These are phyloP conservation scores for Tiliacea aurago DNA, from an alignment of 2,888 invertebrate genomes.

Conservation along the genomic window DNA sequence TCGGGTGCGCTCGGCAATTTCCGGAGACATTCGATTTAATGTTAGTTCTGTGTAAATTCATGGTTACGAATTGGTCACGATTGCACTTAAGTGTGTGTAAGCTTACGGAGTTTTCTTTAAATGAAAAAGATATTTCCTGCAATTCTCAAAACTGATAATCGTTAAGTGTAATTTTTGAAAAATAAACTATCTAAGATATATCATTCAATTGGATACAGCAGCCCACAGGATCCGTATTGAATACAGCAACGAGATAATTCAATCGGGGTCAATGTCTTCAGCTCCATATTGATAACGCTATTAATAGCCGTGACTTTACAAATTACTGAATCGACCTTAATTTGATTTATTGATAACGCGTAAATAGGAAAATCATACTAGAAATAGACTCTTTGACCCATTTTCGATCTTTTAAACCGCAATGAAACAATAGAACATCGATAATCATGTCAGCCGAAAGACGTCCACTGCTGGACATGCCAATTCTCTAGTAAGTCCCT, in stretches of 20 bases:
- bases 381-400: conserved; percentile 43
- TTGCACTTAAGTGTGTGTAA: conserved; percentile 5
- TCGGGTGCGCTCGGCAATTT: conserved; percentile 42
- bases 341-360: conserved; percentile 45
- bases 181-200: not conserved
- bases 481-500: too few species aligned
- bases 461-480: too few species aligned
- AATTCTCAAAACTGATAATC: not conserved
- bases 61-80: conserved; percentile 4
- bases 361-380: conserved; percentile 40
- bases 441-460: too few species aligned
- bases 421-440: conserved; percentile 39
- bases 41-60: conserved; percentile 13
- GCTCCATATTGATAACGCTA: conserved; percentile 50
- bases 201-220: conserved; percentile 2
- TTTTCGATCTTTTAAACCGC: conserved; percentile 12
- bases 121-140: not conserved
- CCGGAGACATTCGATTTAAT: conserved; percentile 37
- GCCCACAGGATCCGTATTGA: conserved; percentile 34
- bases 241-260: conserved; percentile 46
- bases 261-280: conserved; percentile 58
- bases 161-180: not conserved
- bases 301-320: conserved; percentile 45
- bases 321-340: conserved; percentile 57
- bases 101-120: conserved; percentile 3